A percentile compares a stretch with the other conserved stretches of the same genome.
Evolutionary conservation across 1,140 invertebrate species (phyloP).

Genomic region (Hesperophylax magnus): DNA sequence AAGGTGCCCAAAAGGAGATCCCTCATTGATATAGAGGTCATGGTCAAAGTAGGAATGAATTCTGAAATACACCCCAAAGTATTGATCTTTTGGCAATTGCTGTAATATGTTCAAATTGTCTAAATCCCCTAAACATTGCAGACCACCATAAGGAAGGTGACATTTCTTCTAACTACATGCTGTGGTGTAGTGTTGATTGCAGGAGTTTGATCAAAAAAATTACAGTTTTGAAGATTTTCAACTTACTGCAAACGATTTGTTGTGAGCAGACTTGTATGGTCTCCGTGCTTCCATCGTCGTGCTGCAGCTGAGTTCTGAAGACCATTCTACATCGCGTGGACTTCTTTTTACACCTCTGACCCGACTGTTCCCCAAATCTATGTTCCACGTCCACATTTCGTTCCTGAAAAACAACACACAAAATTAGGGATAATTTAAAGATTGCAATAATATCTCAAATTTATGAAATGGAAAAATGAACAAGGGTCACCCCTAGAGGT

Average conservation of each 20-base stretch:
- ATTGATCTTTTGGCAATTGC: no score
- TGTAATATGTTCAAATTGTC: no score
- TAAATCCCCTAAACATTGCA: no score
- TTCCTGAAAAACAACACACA: conserved; percentile 74
- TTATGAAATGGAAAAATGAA: not conserved
- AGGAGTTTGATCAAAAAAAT: no score
- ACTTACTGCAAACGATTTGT: conserved; percentile 96
- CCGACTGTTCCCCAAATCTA: conserved; percentile 84
- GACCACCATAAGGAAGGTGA: no score
- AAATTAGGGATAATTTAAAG: not conserved
- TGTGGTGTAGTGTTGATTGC: no score
- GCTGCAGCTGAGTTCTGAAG: conserved; percentile 86
- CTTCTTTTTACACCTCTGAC: conserved; percentile 88
- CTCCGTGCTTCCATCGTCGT: conserved; percentile 82
- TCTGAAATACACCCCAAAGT: no score
- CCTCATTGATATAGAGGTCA: no score
- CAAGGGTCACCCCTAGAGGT: no score
- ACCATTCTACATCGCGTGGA: conserved; percentile 96
- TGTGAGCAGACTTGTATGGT: conserved; percentile 94
- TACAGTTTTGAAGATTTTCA: not conserved
- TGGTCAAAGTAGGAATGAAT: no score
- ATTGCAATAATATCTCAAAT: not conserved
- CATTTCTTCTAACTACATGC: no score
- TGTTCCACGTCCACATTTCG: conserved; percentile 97
- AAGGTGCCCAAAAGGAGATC: no score